A percentile compares a stretch with the other conserved stretches of the same genome.
These are phyloP conservation scores for Morpho helenor DNA, from an alignment of 2,888 invertebrate genomes.

Conservation along the genomic window DNA sequence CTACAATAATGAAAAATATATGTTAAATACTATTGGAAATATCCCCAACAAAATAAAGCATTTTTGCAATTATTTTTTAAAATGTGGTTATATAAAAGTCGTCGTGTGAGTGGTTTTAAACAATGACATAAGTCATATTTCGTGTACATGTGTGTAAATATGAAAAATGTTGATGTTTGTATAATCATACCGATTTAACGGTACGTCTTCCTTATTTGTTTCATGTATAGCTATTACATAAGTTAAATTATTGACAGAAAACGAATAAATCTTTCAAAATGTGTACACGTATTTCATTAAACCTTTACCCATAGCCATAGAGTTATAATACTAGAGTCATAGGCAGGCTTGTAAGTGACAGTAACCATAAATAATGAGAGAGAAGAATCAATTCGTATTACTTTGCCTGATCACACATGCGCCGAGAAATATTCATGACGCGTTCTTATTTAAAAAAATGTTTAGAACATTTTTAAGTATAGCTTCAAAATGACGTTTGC, in stretches of 20 bases:
- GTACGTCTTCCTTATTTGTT: constrained; percentile 76
- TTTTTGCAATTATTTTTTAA: too few species aligned
- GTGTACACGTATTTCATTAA: constrained; percentile 11
- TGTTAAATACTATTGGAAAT: too few species aligned
- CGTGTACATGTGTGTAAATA: constrained; percentile 66
- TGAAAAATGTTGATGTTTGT: constrained; percentile 59
- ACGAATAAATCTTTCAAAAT: constrained; percentile 73
- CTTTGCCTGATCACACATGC: too few species aligned
- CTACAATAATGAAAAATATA: too few species aligned
- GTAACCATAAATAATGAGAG: too few species aligned
- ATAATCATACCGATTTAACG: constrained; percentile 48
- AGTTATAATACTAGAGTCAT: too few species aligned
- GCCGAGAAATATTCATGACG: not conserved
- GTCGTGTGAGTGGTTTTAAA: not conserved
- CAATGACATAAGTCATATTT: constrained; percentile 18
- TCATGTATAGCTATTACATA: constrained; percentile 61
- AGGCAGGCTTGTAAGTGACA: too few species aligned
- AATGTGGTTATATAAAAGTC: too few species aligned
- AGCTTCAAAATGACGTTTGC: too few species aligned
- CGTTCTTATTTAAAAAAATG: not conserved
- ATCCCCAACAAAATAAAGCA: too few species aligned
- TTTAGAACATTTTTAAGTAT: too few species aligned
- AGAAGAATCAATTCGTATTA: too few species aligned
- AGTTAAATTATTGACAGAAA: constrained; percentile 77
- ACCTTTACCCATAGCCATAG: not conserved